A percentile compares a stretch with the other conserved stretches of the same genome.
These are phyloP conservation scores for Pseudoatta argentina DNA, from an alignment of 1,140 invertebrate species.

Conservation along the genomic window DNA sequence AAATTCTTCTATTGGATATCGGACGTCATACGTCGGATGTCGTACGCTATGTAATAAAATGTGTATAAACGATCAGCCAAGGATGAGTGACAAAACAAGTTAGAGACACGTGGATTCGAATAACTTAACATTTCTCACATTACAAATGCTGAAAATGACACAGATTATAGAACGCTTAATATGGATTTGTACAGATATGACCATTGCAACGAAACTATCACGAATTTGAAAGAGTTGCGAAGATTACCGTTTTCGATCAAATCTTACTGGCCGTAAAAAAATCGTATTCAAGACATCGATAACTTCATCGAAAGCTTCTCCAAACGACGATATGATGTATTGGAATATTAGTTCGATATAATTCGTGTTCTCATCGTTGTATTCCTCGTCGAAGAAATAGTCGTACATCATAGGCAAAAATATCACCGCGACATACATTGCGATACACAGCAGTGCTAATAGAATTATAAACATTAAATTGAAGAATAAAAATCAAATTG, in stretches of 20 bases:
- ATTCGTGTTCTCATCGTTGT: constrained; percentile 74
- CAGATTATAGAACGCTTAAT: neutral
- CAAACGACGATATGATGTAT: constrained; percentile 79
- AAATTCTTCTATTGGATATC: too few relatives aligned
- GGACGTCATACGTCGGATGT: too few relatives aligned
- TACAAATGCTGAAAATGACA: constrained; percentile 65
- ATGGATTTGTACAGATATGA: too few relatives aligned
- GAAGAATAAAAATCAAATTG: neutral
- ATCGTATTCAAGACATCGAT: constrained; percentile 73
- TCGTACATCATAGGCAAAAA: constrained; percentile 80
- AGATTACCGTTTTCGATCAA: constrained; percentile 30
- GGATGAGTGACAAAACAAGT: neutral
- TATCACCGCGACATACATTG: constrained; percentile 78
- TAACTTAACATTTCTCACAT: constrained; percentile 75
- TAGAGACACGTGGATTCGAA: neutral
- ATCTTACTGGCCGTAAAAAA: constrained; percentile 79
- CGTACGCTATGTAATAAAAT: constrained; percentile 1
- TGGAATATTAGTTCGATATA: constrained; percentile 78
- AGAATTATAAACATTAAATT: constrained; percentile 10
- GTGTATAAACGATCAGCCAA: constrained; percentile 25
- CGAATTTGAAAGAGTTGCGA: neutral
- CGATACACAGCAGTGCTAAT: constrained; percentile 77
- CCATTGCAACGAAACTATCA: neutral
- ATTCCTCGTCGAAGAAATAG: constrained; percentile 77
- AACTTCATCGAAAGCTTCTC: constrained; percentile 78